Base-by-base conservation (phyloP, 1,140 invertebrate species). In the Eumaeus atala region DNA sequence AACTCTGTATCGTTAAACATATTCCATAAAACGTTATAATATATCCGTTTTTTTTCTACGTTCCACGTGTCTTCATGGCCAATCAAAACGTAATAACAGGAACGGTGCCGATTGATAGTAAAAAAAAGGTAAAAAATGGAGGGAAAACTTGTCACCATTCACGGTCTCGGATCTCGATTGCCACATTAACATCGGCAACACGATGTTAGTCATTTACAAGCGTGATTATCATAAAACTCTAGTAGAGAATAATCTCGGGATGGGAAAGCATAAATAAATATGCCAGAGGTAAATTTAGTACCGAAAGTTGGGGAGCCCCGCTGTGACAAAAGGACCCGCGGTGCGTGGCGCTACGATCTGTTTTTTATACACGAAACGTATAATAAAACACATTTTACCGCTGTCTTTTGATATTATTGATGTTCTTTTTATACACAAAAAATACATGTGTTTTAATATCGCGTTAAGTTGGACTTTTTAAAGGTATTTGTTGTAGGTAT, bases 211-310 rank as follows among this genome's bases (percentile, higher is more conserved):
- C 66, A 67, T 79, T 80, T 77, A 63, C 71, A 64, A 63, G 50
- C 60, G 47, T 67, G 72, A 82, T 85, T 83, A 85, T 67, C 82
- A 83, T 83, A 83, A 85, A 82, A 82, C 49, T 70, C 74, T 83
- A 83, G 77, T 85, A 80, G 77, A 85, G 80, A 81, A 83, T 85
- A 84, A 84, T 84, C 77, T 74, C 55, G 59, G 64, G 51, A 54
- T 64, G 56, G 59, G 35, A 62, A 60, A 66, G 70, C 64, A 70
- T 71, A 67, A 80, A 84, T 85, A 85, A 83, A 85, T 77, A 82
- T 79, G 78, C 76, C 78, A 81, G 56, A 64, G 36, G 70, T 71
- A 74, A 79, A 82, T 84, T 84, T 82, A 84, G 73, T 76, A 70
- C 57, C 77, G 61, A 72, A 73, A 66, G 65, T 68, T 59, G 54